phyloP scores from a whole-genome alignment of 2,113 vertebrate species.

The Fulmarus glacialis region DNA sequence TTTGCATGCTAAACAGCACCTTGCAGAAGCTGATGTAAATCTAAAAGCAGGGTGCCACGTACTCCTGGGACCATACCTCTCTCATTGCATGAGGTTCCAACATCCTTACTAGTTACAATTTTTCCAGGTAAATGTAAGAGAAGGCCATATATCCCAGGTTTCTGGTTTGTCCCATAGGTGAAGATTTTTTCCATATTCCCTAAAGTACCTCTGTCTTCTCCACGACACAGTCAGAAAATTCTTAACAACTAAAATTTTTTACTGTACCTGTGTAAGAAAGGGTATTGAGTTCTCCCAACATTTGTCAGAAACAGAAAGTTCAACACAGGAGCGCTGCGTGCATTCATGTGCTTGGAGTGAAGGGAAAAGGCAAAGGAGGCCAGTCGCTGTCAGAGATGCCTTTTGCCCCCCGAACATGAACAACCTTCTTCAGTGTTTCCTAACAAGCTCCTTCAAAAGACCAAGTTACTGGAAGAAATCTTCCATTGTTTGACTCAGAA shows the following conservation, averaged over 20 bases:
- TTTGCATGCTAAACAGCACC: background rate
- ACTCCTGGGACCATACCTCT: background rate
- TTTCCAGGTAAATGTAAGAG: background rate
- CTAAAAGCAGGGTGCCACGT: background rate
- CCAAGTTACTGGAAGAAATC: background rate
- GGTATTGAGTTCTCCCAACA: background rate
- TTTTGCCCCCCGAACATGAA: background rate
- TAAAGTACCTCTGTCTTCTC: background rate
- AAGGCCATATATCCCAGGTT: background rate
- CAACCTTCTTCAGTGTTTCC: background rate
- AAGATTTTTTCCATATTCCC: background rate
- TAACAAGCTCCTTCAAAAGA: background rate
- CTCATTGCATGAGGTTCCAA: background rate
- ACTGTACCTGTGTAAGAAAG: background rate
- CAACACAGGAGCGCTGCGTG: fast-evolving
- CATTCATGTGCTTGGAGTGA: background rate
- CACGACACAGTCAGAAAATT: background rate
- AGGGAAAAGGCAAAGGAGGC: background rate
- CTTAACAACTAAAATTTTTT: background rate
- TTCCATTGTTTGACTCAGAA: background rate
- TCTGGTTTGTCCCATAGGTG: background rate
- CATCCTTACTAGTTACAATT: background rate
- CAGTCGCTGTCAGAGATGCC: background rate
- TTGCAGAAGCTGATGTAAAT: background rate
- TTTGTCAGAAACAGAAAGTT: background rate